Evolutionary conservation across 2,888 invertebrate genomes (phyloP), one percentile per base, ranked within the genome.

Genomic region (Notodonta dromedarius): DNA sequence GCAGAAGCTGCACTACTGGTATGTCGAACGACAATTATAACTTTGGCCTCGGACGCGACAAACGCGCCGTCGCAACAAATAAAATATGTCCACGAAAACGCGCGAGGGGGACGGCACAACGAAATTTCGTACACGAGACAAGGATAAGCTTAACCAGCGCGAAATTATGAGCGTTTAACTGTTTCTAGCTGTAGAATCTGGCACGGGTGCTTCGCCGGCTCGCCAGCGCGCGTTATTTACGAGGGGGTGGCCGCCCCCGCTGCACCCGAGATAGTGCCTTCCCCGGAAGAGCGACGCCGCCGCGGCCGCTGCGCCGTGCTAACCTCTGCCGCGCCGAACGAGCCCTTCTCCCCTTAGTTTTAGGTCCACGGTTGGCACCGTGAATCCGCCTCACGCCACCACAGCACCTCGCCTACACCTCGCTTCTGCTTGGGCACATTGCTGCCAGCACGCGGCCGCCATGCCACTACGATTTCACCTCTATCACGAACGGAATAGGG

Each of bases 91-190:
- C 87, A 87, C 86, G 86, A 84, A 86, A 88, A 87, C 85, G 91
- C 88, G 88, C 85, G 85, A 89, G 87, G 87, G 89, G 90, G 89
- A 87, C 86, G 84, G 87, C 79, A 76, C 76, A 86, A 80, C 87
- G 88, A 91, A 91, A 90, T 91, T 93, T 91, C 90, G 90, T 93
- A 89, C 88, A 91, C 87, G 89, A 92, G 91, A 93, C 92, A 93
- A 90, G 92, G 93, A 93, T 93, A 93, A 93, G 93, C 93, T 92
- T 92, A 93, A 93, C 93, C 92, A 92, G 92, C 90, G 88, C 91
- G 90, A 91, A 93, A 93, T 93, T 93, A 93, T 93, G 93, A 93
- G 92, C 93, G 91, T 93, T 93, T 93, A 93, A 93, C 93, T 93
- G 93, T 93, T 93, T 93, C 93, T 92, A 93, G 93, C 91, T 89